Conservation (phyloP, 2,797 vertebrate species). For the Oceanodroma leucorhoa region DNA sequence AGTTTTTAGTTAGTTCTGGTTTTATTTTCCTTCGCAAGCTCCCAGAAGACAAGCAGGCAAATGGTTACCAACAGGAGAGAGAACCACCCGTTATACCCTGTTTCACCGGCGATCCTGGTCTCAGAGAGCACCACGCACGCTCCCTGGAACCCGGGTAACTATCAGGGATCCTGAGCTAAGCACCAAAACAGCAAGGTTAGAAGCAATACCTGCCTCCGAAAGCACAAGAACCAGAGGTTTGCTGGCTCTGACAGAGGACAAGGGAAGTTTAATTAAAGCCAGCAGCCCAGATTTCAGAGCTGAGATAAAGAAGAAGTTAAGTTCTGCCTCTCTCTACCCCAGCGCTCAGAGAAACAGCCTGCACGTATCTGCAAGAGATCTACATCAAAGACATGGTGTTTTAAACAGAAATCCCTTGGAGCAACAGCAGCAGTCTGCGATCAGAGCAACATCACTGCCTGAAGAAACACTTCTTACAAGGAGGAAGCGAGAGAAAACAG, state of each 20-base stretch:
- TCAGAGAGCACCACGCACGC: fast-evolving
- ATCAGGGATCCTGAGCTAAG: neutral
- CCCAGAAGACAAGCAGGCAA: neutral
- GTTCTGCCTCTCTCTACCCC: neutral
- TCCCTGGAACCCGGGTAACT: neutral
- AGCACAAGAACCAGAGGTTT: too few species aligned
- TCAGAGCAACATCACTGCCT: fast-evolving
- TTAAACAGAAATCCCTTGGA: neutral
- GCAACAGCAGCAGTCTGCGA: neutral
- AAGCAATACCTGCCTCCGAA: neutral
- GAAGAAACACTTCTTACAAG: neutral
- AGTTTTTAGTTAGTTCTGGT: fast-evolving
- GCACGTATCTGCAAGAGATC: fast-evolving
- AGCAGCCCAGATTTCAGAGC: neutral
- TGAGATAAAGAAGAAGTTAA: neutral
- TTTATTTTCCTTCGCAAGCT: neutral
- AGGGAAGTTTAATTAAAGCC: neutral
- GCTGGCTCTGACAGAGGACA: neutral
- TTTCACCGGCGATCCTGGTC: neutral
- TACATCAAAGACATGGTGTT: neutral
- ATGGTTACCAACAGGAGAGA: neutral
- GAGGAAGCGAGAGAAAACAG: neutral
- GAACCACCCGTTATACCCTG: fast-evolving
- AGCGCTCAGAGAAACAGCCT: neutral
- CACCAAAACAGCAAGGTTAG: neutral